Conservation (phyloP, 2,888 invertebrate species). For the Thecophora atra region DNA sequence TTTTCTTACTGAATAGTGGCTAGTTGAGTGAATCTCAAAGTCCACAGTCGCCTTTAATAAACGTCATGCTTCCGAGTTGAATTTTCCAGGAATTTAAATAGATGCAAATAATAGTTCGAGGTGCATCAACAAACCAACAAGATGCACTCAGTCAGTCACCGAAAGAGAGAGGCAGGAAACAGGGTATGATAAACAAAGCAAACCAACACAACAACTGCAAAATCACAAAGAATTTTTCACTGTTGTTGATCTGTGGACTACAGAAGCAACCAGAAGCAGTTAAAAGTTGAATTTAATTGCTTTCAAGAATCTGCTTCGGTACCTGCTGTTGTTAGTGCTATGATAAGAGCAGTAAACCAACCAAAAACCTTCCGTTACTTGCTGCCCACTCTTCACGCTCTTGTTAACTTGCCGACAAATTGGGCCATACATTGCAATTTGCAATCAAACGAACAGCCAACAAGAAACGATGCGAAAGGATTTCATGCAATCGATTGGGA, state of each 20-base stretch:
- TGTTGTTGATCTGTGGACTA: too few relatives aligned
- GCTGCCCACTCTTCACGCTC: not conserved
- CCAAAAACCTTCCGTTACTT: not conserved
- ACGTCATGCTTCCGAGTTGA: too few relatives aligned
- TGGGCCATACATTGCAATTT: constrained; percentile 6
- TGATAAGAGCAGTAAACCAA: not conserved
- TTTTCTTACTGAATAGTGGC: too few relatives aligned
- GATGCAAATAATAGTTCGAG: too few relatives aligned
- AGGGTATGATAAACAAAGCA: not conserved
- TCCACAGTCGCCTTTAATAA: too few relatives aligned
- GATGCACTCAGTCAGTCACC: not conserved
- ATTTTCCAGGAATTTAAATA: too few relatives aligned
- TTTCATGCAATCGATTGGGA: not conserved
- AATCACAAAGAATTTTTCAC: too few relatives aligned
- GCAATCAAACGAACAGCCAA: not conserved
- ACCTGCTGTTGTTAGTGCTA: not conserved
- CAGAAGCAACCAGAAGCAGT: not conserved
- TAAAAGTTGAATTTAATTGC: not conserved
- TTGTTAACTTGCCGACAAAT: not conserved
- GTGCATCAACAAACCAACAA: not conserved
- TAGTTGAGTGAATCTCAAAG: too few relatives aligned
- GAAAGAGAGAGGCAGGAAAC: not conserved
- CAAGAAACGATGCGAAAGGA: not conserved
- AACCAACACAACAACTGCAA: too few relatives aligned
- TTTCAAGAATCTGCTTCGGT: constrained; percentile 3